A percentile compares a stretch with the other conserved stretches of the same genome.
These are phyloP conservation scores for Leptocoma aspasia DNA, from an alignment of 2,113 vertebrate genomes.

Conservation along the genomic window DNA sequence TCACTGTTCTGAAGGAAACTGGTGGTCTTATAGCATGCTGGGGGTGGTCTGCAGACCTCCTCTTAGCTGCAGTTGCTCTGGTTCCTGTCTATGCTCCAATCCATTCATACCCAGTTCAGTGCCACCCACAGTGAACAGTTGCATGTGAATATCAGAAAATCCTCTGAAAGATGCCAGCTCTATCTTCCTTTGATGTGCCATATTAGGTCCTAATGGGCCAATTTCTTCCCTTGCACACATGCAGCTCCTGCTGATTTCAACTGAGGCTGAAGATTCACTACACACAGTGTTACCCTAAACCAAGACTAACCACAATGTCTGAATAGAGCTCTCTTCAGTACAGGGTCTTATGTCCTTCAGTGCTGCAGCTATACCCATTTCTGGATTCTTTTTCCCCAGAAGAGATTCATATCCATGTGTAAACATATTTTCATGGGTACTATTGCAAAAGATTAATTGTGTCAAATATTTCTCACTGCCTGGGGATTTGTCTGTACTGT, in stretches of 20 bases:
- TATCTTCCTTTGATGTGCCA: constrained; percentile 46
- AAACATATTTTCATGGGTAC: not conserved
- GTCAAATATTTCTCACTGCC: not conserved
- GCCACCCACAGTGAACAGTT: constrained; percentile 47
- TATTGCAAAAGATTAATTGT: not conserved
- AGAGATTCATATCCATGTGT: not conserved
- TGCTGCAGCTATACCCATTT: not conserved
- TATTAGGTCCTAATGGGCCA: constrained; percentile 33
- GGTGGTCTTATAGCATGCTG: constrained; percentile 26
- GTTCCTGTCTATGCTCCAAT: constrained; percentile 49
- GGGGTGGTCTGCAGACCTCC: constrained; percentile 64
- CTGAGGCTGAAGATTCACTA: not conserved
- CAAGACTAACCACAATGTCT: not conserved
- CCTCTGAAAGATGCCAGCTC: constrained; percentile 42
- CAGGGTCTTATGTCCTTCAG: not conserved
- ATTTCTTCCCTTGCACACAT: constrained; percentile 13
- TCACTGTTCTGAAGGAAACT: not conserved
- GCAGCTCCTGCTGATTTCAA: constrained; percentile 31
- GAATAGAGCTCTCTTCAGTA: not conserved
- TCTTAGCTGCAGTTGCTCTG: constrained; percentile 51
- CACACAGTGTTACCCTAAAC: not conserved
- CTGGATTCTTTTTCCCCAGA: not conserved
- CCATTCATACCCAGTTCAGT: constrained; percentile 52
- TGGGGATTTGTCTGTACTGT: not conserved
- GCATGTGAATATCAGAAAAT: constrained; percentile 47